phyloP scores from a whole-genome alignment of 1,140 invertebrate species.

The Drosophila teissieri region DNA sequence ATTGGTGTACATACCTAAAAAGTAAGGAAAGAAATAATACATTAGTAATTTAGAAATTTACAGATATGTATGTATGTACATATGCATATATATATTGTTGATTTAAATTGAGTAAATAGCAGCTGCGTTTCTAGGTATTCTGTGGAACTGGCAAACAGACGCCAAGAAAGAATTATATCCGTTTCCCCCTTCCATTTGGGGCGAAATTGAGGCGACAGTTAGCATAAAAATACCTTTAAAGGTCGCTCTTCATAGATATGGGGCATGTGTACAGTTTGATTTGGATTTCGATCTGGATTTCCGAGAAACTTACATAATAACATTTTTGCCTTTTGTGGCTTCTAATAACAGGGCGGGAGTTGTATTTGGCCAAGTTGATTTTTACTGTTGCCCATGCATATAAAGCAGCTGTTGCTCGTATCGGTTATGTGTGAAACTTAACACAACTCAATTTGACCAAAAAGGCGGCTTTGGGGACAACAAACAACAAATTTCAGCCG shows the following conservation, averaged over 20 bases:
- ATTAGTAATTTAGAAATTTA: conserved; percentile 22
- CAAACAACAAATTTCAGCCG: conserved; percentile 16
- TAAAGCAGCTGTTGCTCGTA: conserved; percentile 47
- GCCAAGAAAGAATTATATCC: conserved; percentile 12
- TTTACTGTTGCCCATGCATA: conserved; percentile 34
- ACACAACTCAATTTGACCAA: conserved; percentile 76
- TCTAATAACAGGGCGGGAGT: conserved; percentile 64
- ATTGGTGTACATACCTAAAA: conserved; percentile 46
- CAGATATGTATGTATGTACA: not conserved
- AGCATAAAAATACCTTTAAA: conserved; percentile 57
- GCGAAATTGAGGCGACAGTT: conserved; percentile 13
- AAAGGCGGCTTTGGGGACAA: conserved; percentile 47
- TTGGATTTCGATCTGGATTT: conserved; percentile 31
- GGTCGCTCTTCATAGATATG: conserved; percentile 27
- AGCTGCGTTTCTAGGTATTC: conserved; percentile 28
- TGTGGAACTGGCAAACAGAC: conserved; percentile 1
- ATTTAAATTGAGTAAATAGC: conserved; percentile 30
- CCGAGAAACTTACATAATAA: conserved; percentile 59
- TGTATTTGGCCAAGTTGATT: conserved; percentile 24
- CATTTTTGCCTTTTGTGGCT: conserved; percentile 45
- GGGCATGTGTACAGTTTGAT: conserved; percentile 22
- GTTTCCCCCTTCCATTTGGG: conserved; percentile 6
- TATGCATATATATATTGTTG: conserved; percentile 1
- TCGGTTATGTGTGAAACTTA: conserved; percentile 76
- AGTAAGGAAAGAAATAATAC: conserved; percentile 14